Base-by-base conservation (phyloP, 2,888 invertebrate genomes). In the Pterostichus niger region DNA sequence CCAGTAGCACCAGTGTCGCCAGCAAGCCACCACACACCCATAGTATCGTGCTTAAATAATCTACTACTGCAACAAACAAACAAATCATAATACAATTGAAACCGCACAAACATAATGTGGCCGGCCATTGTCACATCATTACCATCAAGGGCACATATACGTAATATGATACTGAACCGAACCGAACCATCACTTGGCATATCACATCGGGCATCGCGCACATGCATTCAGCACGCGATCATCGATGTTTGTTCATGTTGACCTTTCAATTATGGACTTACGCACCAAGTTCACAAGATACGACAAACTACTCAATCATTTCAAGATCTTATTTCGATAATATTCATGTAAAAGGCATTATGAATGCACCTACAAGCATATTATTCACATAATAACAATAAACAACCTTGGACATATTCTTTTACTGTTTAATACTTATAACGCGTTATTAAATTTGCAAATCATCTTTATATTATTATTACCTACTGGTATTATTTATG, bases 211-310 rank as follows among this genome's bases (percentile, higher is more conserved):
- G 1, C 2, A 24, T n/a, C n/a, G 24, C 24, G 13, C 49, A n/a
- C 49, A 10, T 49, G 49, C 49, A 40, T 40, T 40, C 6, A 7
- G 7, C 40, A 40, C 40, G 40, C 40, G 9, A 40, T 40, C 40
- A 7, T 40, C 40, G 40, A 40, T 3, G 6, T 40, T 3, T 7
- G 40, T 3, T 24, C 40, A 5, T 64, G 7, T 7, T 64, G 64
- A 64, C 64, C 64, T 64, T 64, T 64, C 7, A 64, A 64, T 31
- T 24, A 59, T 35, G 64, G 3, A 33, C 64, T 40, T 40, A 40
- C 40, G 56, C 52, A 6, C 52, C 0, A 52, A 52, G 52, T 52
- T 52, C 52, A 56, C 31, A 10, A 13, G 13, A 56, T 71, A 4
- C 3, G 68, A 71, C 44, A 71, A 71, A 15, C 68, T 17, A 71